phyloP scores from a whole-genome alignment of 2,888 invertebrate species.

The Drosophila maculinotata region DNA sequence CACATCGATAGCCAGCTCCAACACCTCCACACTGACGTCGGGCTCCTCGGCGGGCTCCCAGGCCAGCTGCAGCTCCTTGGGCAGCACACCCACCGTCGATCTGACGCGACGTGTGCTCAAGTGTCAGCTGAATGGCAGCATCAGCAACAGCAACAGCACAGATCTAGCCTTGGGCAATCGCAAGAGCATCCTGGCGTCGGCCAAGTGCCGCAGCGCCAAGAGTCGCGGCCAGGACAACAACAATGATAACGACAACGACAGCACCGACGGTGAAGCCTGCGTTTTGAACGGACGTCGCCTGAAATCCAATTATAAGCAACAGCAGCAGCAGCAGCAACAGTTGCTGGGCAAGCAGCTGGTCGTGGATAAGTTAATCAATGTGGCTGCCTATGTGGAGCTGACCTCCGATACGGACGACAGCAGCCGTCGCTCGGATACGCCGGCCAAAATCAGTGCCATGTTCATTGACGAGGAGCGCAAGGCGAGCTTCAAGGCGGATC shows the following conservation, averaged over 20 bases:
- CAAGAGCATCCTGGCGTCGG: conserved; percentile 94
- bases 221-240: conserved; percentile 81
- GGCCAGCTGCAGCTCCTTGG: conserved; percentile 89
- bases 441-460: conserved; percentile 85
- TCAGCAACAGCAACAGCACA: conserved; percentile 11
- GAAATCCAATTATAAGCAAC: conserved; percentile 64
- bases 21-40: conserved; percentile 90
- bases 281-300: conserved; percentile 83
- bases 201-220: conserved; percentile 92
- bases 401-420: conserved; percentile 85
- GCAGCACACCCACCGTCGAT: conserved; percentile 88
- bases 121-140: conserved; percentile 82
- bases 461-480: conserved; percentile 85
- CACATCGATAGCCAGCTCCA: conserved; percentile 89
- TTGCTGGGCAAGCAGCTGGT: conserved; percentile 74
- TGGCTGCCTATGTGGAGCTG: conserved; percentile 84
- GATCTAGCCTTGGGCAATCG: conserved; percentile 86
- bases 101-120: conserved; percentile 90
- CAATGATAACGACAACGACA: conserved; percentile 87
- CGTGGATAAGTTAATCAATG: conserved; percentile 85
- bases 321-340: conserved; percentile 57
- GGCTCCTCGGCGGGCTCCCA: conserved; percentile 91
- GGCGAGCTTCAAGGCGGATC: conserved; percentile 84
- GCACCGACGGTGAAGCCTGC: conserved; percentile 84
- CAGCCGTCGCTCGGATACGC: conserved; percentile 84